These are phyloP conservation scores for Philereme vetulata DNA, from an alignment of 2,888 invertebrate genomes.

Conservation along the genomic window DNA sequence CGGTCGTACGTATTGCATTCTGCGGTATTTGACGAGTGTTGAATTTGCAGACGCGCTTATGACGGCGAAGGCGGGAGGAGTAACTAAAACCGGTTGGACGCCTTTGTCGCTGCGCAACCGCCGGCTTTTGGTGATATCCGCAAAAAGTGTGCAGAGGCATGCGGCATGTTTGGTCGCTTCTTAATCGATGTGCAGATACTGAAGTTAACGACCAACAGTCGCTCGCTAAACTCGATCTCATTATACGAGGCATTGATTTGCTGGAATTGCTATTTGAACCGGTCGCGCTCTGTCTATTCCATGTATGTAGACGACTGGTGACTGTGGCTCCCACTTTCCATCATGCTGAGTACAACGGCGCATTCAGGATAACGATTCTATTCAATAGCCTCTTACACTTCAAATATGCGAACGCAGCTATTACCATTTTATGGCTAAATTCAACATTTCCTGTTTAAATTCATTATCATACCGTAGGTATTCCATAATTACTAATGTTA, in stretches of 20 bases:
- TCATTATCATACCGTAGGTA: too few relatives aligned
- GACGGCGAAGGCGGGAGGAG: constrained; percentile 64
- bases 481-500: not conserved
- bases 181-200: constrained; percentile 65
- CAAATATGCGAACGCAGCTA: not conserved
- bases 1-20: constrained; percentile 58
- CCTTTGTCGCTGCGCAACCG: constrained; percentile 72
- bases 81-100: constrained; percentile 78
- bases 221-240: constrained; percentile 59
- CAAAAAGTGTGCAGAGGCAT: constrained; percentile 78
- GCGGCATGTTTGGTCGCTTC: constrained; percentile 64
- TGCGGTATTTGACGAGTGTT: constrained; percentile 77
- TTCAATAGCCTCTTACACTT: constrained; percentile 14
- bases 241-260: constrained; percentile 67
- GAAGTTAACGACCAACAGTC: constrained; percentile 56
- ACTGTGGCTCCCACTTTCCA: constrained; percentile 57
- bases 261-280: constrained; percentile 66
- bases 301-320: constrained; percentile 54
- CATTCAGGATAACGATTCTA: constrained; percentile 30
- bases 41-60: constrained; percentile 79
- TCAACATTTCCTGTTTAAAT: not conserved
- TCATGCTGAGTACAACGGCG: constrained; percentile 39
- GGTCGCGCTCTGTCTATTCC: constrained; percentile 59
- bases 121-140: constrained; percentile 79
- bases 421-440: not conserved